A percentile compares a stretch with the other conserved stretches of the same genome.
phyloP scores from a whole-genome alignment of 2,113 vertebrate species.

The Apodemus speciosus region DNA sequence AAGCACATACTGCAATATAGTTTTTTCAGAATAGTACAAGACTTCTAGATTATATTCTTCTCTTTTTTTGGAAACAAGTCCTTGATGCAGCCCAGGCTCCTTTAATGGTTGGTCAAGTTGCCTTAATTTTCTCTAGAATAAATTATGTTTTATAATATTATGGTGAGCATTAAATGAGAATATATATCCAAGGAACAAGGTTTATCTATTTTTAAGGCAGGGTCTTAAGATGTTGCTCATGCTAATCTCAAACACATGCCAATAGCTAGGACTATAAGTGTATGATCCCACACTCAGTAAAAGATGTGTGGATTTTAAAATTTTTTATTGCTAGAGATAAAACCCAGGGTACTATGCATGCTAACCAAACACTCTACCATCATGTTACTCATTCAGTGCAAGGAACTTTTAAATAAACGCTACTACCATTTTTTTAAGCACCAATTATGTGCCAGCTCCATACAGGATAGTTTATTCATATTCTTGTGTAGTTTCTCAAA shows the following conservation, averaged over 20 bases:
- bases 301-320: not conserved
- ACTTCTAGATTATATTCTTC: not conserved
- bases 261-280: not conserved
- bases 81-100: not conserved
- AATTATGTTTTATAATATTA: slow-evolving; percentile 8
- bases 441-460: not conserved
- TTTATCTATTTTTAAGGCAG: not conserved
- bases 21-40: not conserved
- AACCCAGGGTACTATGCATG: not conserved
- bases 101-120: slow-evolving; percentile 14
- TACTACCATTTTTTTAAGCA: not conserved
- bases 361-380: not conserved
- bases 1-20: not conserved
- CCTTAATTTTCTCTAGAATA: slow-evolving; percentile 31
- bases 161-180: slow-evolving; percentile 30
- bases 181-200: not conserved
- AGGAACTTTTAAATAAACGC: slow-evolving; percentile 17
- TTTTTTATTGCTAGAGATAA: not conserved
- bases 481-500: slow-evolving; percentile 19
- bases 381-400: not conserved
- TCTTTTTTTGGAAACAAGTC: not conserved
- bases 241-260: not conserved
- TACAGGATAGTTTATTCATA: not conserved
- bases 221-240: not conserved
- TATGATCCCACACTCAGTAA: not conserved